A percentile compares a stretch with the other conserved stretches of the same genome.
These are phyloP conservation scores for Drosophila simulans DNA, from an alignment of 1,140 invertebrate genomes.

Conservation along the genomic window DNA sequence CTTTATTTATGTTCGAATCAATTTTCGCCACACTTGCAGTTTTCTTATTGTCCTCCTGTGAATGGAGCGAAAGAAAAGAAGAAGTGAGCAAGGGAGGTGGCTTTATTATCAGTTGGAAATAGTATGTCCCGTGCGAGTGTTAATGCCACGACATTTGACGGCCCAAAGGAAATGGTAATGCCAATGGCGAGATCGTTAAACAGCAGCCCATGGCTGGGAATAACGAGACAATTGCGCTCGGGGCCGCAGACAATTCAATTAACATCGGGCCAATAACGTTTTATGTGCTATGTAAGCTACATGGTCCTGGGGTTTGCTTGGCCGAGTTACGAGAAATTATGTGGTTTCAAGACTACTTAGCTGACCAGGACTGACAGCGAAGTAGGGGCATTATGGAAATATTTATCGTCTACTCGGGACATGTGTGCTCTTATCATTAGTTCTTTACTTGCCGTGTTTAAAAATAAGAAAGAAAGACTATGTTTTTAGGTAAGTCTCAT, in stretches of 20 bases:
- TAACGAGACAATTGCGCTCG: slow-evolving; percentile 42
- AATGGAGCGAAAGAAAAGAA: slow-evolving; percentile 11
- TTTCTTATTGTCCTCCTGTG: slow-evolving; percentile 51
- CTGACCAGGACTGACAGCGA: slow-evolving; percentile 1
- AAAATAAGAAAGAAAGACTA: neutral
- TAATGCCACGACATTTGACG: slow-evolving; percentile 42
- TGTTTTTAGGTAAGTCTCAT: no score
- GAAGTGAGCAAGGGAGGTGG: slow-evolving; percentile 18
- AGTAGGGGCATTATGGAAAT: neutral
- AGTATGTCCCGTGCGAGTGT: slow-evolving; percentile 3
- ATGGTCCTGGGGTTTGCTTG: slow-evolving; percentile 7
- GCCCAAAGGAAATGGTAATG: slow-evolving; percentile 23
- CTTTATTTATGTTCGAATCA: slow-evolving; percentile 57
- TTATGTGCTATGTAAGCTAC: slow-evolving; percentile 46
- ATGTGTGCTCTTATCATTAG: neutral
- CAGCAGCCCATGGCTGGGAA: slow-evolving; percentile 24
- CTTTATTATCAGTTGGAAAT: slow-evolving; percentile 38
- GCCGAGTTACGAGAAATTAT: slow-evolving; percentile 4
- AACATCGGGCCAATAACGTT: slow-evolving; percentile 54
- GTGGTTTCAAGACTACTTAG: slow-evolving; percentile 12
- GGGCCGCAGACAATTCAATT: slow-evolving; percentile 51
- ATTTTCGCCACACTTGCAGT: slow-evolving; percentile 63
- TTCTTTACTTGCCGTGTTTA: neutral
- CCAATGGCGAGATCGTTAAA: slow-evolving; percentile 48
- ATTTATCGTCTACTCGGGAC: neutral